A percentile compares a stretch with the other conserved stretches of the same genome.
These are phyloP conservation scores for Ciconia stormi DNA, from an alignment of 2,113 vertebrate genomes.

Conservation along the genomic window DNA sequence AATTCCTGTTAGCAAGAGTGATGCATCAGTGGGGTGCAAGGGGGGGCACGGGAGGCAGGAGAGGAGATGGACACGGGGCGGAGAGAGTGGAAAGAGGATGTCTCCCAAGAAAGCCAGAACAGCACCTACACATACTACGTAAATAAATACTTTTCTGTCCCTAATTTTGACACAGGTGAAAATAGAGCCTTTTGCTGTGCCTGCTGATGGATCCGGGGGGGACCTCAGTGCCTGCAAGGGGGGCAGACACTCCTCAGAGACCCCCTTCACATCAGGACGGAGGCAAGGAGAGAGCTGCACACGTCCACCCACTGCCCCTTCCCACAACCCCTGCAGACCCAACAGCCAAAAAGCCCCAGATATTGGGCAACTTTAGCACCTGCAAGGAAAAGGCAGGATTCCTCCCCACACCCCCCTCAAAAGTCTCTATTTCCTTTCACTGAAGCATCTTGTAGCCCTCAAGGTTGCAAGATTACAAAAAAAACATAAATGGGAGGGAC, in stretches of 20 bases:
- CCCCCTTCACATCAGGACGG: accelerated
- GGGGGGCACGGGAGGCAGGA: neutral
- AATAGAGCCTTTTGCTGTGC: neutral
- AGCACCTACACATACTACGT: accelerated
- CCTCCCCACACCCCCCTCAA: accelerated
- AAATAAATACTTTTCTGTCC: neutral
- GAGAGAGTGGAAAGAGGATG: accelerated
- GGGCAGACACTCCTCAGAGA: neutral
- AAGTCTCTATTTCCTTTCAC: neutral
- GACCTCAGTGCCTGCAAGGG: neutral
- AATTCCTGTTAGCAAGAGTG: neutral
- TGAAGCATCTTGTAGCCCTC: neutral
- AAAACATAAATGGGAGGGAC: neutral
- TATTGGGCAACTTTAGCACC: neutral
- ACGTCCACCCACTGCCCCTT: neutral
- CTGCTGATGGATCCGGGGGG: too few relatives aligned
- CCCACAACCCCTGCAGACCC: neutral
- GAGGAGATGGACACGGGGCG: accelerated
- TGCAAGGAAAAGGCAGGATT: neutral
- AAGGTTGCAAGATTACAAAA: neutral
- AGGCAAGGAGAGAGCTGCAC: neutral
- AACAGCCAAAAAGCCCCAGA: neutral
- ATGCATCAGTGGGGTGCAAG: accelerated
- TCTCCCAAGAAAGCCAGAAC: neutral
- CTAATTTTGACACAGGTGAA: neutral